These are phyloP conservation scores for Piscicola geometra DNA, from an alignment of 2,888 invertebrate species.

Conservation along the genomic window DNA sequence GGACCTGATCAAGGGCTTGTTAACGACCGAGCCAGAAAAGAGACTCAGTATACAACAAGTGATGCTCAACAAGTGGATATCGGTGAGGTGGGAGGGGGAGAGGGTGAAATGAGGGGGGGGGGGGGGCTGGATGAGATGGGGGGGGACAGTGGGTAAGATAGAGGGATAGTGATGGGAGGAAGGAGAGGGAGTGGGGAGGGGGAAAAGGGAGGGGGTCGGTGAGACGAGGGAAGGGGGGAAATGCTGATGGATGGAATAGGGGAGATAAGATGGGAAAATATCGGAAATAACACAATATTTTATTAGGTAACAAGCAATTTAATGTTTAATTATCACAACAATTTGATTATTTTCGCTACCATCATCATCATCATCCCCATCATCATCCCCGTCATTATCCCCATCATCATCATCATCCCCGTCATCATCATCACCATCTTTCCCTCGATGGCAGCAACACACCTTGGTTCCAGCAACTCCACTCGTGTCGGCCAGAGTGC, in stretches of 20 bases:
- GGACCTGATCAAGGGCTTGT: constrained; percentile 86
- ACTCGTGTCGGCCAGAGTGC: constrained; percentile 78
- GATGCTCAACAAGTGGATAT: constrained; percentile 79
- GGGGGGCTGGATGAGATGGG: not conserved
- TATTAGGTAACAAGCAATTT: too few species aligned
- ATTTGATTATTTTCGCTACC: too few species aligned
- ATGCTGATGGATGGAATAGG: too few species aligned
- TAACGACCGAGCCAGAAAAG: constrained; percentile 86
- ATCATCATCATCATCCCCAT: too few species aligned
- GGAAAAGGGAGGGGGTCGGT: not conserved
- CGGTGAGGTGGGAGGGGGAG: constrained; percentile 68
- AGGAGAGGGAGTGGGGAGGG: not conserved
- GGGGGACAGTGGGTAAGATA: not conserved
- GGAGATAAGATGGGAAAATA: too few species aligned
- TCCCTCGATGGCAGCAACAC: constrained; percentile 64
- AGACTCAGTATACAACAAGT: constrained; percentile 85
- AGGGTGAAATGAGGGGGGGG: too few species aligned
- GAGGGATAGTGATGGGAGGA: not conserved
- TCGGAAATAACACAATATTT: too few species aligned
- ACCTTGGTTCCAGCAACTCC: constrained; percentile 90
- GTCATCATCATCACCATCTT: too few species aligned
- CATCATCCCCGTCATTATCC: too few species aligned
- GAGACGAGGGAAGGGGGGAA: too few species aligned
- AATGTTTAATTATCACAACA: too few species aligned
- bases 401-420: too few species aligned